Conservation (phyloP, 2,113 vertebrate species). For the Drymodes brunneopygia region DNA sequence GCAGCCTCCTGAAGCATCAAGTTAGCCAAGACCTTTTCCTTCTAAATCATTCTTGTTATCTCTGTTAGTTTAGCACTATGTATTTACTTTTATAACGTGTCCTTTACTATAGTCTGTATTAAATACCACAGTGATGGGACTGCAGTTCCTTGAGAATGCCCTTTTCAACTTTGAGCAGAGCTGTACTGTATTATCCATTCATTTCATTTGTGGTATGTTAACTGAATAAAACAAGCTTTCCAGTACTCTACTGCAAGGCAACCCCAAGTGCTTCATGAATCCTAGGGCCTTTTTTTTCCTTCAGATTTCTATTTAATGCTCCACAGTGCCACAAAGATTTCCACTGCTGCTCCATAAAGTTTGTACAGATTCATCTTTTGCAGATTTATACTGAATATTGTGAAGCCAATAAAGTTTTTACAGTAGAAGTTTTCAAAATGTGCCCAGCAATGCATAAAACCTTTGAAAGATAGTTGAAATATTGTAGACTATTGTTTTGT, state of each 20-base stretch:
- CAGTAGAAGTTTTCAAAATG: background rate
- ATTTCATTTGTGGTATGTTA: conserved; percentile 35
- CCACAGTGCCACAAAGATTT: background rate
- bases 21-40: conserved; percentile 66
- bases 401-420: background rate
- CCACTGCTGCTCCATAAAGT: background rate
- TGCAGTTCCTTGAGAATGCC: conserved; percentile 47
- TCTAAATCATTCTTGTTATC: conserved; percentile 70
- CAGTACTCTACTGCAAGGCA: background rate
- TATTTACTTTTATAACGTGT: conserved; percentile 63
- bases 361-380: background rate
- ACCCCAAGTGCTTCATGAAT: conserved; percentile 10
- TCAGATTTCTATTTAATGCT: background rate
- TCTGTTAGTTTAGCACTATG: conserved; percentile 65
- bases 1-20: conserved; percentile 56
- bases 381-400: background rate
- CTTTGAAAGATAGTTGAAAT: background rate
- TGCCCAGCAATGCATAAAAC: background rate
- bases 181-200: conserved; percentile 39
- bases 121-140: conserved; percentile 55
- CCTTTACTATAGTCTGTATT: conserved; percentile 41
- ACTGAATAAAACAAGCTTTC: conserved; percentile 31
- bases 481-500: background rate
- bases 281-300: background rate
- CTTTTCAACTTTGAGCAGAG: conserved; percentile 64